A percentile compares a stretch with the other conserved stretches of the same genome.
phyloP scores from a whole-genome alignment of 2,888 invertebrate genomes.

The Rhyacophila evoluta region DNA sequence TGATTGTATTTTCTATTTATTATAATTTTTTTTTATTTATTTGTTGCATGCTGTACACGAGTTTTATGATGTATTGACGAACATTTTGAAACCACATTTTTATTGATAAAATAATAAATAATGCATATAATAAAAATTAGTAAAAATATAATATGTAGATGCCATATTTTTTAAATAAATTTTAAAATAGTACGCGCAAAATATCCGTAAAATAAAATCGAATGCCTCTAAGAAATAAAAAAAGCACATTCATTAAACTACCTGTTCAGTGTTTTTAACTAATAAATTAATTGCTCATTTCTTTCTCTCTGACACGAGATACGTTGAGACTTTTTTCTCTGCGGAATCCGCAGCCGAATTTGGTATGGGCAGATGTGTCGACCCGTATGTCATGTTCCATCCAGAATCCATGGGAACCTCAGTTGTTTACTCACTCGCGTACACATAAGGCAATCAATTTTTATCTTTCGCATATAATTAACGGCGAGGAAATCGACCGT shows the following conservation, averaged over 20 bases:
- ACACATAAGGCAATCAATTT: conserved; percentile 32
- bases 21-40: no score
- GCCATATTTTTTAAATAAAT: no score
- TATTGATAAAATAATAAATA: no score
- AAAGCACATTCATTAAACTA: neutral
- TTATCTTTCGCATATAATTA: conserved; percentile 32
- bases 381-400: conserved; percentile 20
- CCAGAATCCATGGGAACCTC: conserved; percentile 30
- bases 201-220: no score
- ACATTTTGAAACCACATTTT: no score
- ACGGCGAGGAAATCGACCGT: conserved; percentile 1
- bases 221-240: no score
- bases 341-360: conserved; percentile 3
- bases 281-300: conserved; percentile 26
- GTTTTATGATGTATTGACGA: no score
- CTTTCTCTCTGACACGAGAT: neutral
- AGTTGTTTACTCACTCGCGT: neutral
- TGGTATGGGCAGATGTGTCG: conserved; percentile 27
- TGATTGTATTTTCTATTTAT: no score
- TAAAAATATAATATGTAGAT: no score
- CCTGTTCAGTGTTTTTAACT: neutral
- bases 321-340: neutral
- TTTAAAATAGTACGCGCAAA: no score
- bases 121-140: no score
- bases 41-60: no score